Base-by-base conservation (phyloP, 64 coral and sea anemone species). In the Exaiptasia diaphana region DNA sequence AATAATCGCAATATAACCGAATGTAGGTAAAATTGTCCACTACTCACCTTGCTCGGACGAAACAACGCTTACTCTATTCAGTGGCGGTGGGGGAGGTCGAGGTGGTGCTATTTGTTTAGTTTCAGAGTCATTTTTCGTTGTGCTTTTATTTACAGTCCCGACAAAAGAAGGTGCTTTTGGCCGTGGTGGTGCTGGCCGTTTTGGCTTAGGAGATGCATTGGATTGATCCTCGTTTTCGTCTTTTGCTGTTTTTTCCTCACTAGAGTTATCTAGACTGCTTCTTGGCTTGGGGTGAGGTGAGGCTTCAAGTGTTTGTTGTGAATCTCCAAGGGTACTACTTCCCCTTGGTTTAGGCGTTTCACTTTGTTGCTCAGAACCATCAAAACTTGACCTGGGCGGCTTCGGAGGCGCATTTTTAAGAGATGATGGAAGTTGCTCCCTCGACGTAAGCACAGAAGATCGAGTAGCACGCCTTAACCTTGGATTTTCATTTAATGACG, bases 171-270 rank as follows among this genome's bases (percentile, higher is more conserved):
- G 69, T 14, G 26, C 69, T 48, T 41, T 73, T 15, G 69, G 69
- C 45, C 69, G 39, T 17, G 69, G 69, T 5, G 69, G 69, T 22
- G 69, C 69, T 11, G 69, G 69, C 0, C 69, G 69, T 11, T 73
- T 73, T 9, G 69, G 69, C 26, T 73, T 73, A 37, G 69, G 41
- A 45, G 69, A 73, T 30, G 44, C 32, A 18, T 65, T 13, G 17
- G 61, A 65, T 20, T 65, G 31, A 65, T 65, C 61, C 33, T 34
- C 38, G 0, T 1, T 14, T 65, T 28, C 30, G 3, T 28, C 32
- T 26, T 28, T 28, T 35, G 33, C 13, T 13, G 32, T 35, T 65
- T 17, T 35, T 5, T 38, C 38, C 22, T 62, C 58, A 62, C 4
- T 28, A 31, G 33, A 37, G 31, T 4, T 20, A 0, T 65, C 61